Conservation (phyloP, 2,888 invertebrate genomes). For the Frankliniella intonsa region DNA sequence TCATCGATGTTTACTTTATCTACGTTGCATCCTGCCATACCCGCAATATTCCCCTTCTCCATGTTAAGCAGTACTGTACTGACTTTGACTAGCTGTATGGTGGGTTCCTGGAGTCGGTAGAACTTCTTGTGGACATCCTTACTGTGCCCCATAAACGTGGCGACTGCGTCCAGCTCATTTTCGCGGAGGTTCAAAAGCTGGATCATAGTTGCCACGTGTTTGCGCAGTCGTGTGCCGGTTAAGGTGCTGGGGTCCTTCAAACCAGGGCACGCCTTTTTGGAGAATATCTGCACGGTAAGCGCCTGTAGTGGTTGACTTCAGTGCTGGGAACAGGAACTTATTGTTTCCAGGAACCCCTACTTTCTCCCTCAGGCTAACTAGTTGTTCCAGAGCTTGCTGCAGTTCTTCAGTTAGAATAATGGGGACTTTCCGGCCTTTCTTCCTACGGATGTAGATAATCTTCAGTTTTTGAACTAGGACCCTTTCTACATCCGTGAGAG, state of each 20-base stretch:
- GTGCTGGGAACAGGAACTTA: neutral
- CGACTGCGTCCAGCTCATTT: neutral
- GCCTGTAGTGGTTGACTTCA: neutral
- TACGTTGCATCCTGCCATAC: neutral
- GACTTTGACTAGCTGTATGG: neutral
- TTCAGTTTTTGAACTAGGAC: neutral
- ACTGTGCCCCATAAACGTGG: neutral
- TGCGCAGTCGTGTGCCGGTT: neutral
- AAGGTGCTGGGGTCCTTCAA: neutral
- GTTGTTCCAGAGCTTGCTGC: neutral
- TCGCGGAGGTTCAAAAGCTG: neutral
- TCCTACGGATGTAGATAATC: neutral
- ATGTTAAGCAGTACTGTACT: neutral
- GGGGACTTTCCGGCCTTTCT: neutral
- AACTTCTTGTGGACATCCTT: neutral
- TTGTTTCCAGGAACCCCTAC: neutral
- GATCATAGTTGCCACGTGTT: neutral
- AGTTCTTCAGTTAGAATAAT: neutral
- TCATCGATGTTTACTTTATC: neutral
- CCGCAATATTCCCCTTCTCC: neutral
- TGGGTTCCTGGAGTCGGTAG: neutral
- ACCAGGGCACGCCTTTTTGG: neutral
- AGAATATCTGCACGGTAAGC: neutral
- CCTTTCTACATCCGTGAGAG: neutral
- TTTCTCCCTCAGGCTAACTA: neutral